Conservation (phyloP, 2,113 vertebrate genomes). For the Oncorhynchus kisutch region DNA sequence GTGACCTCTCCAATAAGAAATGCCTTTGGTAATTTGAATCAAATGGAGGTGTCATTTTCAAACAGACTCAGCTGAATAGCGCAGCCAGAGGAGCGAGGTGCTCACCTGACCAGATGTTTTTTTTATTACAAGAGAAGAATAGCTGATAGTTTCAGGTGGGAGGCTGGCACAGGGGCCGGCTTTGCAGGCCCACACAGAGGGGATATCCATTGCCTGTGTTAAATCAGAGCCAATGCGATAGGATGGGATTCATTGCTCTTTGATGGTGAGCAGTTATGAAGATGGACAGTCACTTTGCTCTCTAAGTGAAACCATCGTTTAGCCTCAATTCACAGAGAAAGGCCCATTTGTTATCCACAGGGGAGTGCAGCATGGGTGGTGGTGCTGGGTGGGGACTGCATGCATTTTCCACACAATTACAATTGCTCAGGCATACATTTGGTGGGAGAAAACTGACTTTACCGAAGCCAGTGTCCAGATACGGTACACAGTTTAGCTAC, state of each 20-base stretch:
- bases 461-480: slow-evolving; percentile 42
- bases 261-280: slow-evolving; percentile 82
- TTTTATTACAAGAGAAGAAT: slow-evolving; percentile 76
- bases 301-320: slow-evolving; percentile 83
- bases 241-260: slow-evolving; percentile 89
- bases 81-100: slow-evolving; percentile 31
- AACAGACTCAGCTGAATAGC: slow-evolving; percentile 60
- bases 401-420: slow-evolving; percentile 75
- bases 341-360: slow-evolving; percentile 77
- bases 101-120: slow-evolving; percentile 78
- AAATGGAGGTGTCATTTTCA: slow-evolving; percentile 74
- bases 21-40: slow-evolving; percentile 76
- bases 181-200: slow-evolving; percentile 63
- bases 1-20: slow-evolving; percentile 74
- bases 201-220: slow-evolving; percentile 81
- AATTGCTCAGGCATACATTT: slow-evolving; percentile 61
- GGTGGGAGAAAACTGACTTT: slow-evolving; percentile 45
- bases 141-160: slow-evolving; percentile 84
- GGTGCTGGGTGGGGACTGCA: slow-evolving; percentile 68
- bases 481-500: slow-evolving; percentile 23
- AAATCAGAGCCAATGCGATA: slow-evolving; percentile 88
- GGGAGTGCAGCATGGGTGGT: slow-evolving; percentile 68
- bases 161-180: slow-evolving; percentile 70
- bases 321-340: slow-evolving; percentile 79
- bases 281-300: slow-evolving; percentile 82